Conservation (phyloP, 2,113 vertebrate species). For the Chionomys nivalis region DNA sequence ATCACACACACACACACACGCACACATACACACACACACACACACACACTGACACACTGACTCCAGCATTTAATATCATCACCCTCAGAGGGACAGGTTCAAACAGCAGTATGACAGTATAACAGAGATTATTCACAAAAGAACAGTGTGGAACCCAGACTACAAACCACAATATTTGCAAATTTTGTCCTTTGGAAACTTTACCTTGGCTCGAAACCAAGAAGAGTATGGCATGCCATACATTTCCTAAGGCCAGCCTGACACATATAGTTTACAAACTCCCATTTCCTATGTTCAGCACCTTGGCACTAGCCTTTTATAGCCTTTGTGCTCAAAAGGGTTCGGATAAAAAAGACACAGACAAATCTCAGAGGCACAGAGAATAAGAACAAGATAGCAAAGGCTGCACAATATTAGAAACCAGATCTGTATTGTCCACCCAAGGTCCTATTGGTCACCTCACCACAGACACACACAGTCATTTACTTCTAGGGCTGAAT, state of each 20-base stretch:
- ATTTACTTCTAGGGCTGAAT: neutral
- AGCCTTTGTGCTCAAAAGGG: neutral
- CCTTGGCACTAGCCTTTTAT: neutral
- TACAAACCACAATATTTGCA: neutral
- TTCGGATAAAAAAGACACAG: neutral
- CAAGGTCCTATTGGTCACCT: neutral
- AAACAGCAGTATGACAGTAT: neutral
- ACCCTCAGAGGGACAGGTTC: neutral
- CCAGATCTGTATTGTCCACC: neutral
- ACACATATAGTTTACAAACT: neutral
- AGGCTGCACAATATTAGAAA: neutral
- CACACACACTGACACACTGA: neutral
- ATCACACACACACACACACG: neutral
- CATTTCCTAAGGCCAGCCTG: neutral
- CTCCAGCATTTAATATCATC: neutral
- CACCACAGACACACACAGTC: neutral
- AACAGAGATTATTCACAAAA: neutral
- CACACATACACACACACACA: neutral
- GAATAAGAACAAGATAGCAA: neutral
- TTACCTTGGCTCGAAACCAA: slow-evolving; percentile 23
- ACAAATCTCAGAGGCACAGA: neutral
- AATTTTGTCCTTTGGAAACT: slow-evolving; percentile 35
- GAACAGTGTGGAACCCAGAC: neutral
- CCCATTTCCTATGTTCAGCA: neutral
- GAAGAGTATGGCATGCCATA: neutral